phyloP scores from a whole-genome alignment of 2,888 invertebrate species.

The Alviniconcha strummeri region DNA sequence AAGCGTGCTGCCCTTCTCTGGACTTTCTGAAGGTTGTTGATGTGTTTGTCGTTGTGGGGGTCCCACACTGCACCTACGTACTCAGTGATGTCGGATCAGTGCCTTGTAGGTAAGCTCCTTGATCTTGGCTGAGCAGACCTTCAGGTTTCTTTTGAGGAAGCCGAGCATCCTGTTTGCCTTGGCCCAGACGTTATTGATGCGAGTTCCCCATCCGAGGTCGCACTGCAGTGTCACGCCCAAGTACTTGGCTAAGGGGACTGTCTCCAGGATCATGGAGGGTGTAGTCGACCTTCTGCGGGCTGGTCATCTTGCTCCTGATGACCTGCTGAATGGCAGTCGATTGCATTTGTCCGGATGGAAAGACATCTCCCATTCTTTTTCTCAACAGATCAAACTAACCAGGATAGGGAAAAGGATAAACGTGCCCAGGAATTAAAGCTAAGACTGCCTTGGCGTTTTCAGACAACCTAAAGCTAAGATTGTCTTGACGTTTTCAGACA shows the following conservation, averaged over 20 bases:
- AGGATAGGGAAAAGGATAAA: too few species aligned
- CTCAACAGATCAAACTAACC: too few species aligned
- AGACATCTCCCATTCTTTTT: too few species aligned
- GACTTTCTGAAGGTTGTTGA: not conserved
- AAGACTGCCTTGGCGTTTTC: too few species aligned
- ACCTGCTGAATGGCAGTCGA: not conserved
- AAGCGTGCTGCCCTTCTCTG: too few species aligned
- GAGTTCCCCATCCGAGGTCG: not conserved
- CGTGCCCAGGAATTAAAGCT: too few species aligned
- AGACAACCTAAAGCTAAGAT: too few species aligned
- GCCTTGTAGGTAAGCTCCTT: constrained; percentile 4
- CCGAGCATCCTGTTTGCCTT: not conserved
- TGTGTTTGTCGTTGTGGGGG: not conserved
- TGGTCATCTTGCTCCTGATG: too few species aligned
- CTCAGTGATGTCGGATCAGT: not conserved
- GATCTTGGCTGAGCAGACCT: not conserved
- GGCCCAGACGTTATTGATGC: not conserved
- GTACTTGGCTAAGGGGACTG: not conserved
- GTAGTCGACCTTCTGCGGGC: not conserved
- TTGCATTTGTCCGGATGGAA: not conserved
- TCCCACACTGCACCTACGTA: not conserved
- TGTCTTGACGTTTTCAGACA: too few species aligned
- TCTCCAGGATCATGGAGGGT: not conserved
- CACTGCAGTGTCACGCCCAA: not conserved
- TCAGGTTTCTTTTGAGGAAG: constrained; percentile 1